phyloP scores from a whole-genome alignment of 2,113 vertebrate species.

The Platysteira castanea region DNA sequence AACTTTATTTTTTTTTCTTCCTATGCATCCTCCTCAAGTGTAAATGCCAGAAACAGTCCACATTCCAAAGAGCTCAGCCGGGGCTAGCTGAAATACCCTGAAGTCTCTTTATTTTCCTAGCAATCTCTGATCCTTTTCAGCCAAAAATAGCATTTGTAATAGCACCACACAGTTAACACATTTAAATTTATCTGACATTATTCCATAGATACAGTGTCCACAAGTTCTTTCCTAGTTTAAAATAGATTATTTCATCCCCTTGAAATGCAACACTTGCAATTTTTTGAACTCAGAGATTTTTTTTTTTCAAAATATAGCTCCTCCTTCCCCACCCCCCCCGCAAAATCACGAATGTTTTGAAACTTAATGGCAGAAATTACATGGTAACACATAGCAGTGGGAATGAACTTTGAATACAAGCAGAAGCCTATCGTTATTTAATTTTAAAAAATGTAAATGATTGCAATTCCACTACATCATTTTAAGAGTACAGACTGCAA shows the following conservation, averaged over 20 bases:
- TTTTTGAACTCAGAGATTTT: not conserved
- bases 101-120: not conserved
- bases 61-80: not conserved
- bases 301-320: not conserved
- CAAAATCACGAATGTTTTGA: not conserved
- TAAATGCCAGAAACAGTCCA: not conserved
- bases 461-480: not conserved
- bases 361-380: not conserved
- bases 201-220: not conserved
- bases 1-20: not conserved
- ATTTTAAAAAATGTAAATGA: not conserved
- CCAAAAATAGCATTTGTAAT: not conserved
- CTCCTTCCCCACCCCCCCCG: fast-evolving
- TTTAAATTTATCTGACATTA: conserved; percentile 2
- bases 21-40: not conserved
- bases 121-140: not conserved
- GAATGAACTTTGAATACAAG: not conserved
- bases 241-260: not conserved
- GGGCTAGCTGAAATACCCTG: not conserved
- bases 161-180: not conserved
- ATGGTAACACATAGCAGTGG: not conserved
- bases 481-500: not conserved
- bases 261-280: not conserved
- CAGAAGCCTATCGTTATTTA: not conserved
- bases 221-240: not conserved